Base-by-base conservation (phyloP, 2,113 vertebrate species). In the Pygoscelis adeliae region DNA sequence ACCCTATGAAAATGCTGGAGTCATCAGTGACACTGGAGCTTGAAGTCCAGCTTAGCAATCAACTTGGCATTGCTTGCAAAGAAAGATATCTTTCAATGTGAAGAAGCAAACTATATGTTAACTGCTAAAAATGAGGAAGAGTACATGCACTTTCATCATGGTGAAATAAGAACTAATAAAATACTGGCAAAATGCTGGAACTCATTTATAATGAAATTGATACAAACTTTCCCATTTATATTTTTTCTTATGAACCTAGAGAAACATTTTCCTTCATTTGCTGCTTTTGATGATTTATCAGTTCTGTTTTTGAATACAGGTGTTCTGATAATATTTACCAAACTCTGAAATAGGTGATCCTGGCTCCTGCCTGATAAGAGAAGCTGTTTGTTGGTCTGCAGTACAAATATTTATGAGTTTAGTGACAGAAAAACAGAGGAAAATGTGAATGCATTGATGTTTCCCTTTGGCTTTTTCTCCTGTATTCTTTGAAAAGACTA, bases 301-400 rank as follows among this genome's bases (percentile, higher is more conserved):
- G 27, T 71, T 83, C 14, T 89, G 32, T 0, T 72, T 94, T 89
- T 74, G 76, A 92, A 84, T 87, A 32, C 47, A 59, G 77, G 74
- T 92, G 67, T 93, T 85, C 49, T 56, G 73, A 85, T 95, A 87
- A 42, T 76, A 50, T 58, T 89, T 65, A 67, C 62, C 14, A 49
- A 66, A 66, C 34, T 76, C 46, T 90, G 70, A 89, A 93, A 80
- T 74, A 73, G 65, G 82, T 89, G 73, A 89, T 95, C 42, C 92
- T 97, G 95, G 84, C 83, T 95, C 69, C 76, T 92, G 69, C 42
- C 55, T 87, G 85, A 96, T 96, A 97, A 97, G 85, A 90, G 76
- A 46, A 94, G 23, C 59, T 94, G 52, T 87, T 89, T 94, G 58
- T 90, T 94, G 78, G 77, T 95, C 62, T 92, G 73, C 44, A 78